Base-by-base conservation (phyloP, 2,797 vertebrate genomes). In the Epinephelus awoara region DNA sequence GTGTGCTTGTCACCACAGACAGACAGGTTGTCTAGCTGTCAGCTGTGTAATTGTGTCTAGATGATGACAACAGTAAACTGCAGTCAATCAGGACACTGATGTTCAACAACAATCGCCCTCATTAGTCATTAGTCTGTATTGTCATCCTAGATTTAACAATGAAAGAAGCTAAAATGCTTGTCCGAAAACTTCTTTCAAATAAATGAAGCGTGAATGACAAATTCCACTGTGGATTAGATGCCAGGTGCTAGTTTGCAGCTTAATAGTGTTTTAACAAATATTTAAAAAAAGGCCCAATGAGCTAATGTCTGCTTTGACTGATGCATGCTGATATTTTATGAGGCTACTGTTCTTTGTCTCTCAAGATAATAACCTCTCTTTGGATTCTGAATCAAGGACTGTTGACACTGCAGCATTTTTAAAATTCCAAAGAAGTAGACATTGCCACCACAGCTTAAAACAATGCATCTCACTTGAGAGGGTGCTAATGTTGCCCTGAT, bases 1-100 rank as follows among this genome's bases (percentile, higher is more conserved):
- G 82, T 78, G 59, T 25, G 57, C 81, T 77, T 7, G 66, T 83
- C 84, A 79, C 44, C 38, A 49, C 67, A 79, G 59, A 89, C 84
- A 85, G 82, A 73, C 80, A 75, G 75, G 75, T 58, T 72, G 75
- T 89, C 76, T 74, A 44, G 71, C 85, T 85, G 82, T 85, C 77
- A 86, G 76, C 64, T 72, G 75, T 77, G 62, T 70, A 70, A 70
- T 83, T 78, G 58, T 86, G 67, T 67, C 59, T 51, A 19, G 74
- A 67, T 50, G 77, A 84, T 57, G 78, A 75, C 72, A 79, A 65
- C 76, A 66, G 57, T 58, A 74, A 82, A 82, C 69, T 75, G 77
- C 14, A 25, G 77, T 79, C 84, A 74, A 74, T 71, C 63, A 71
- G 79, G 67, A 76, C 74, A 18, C 52, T 59, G 59, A 79, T 82